These are phyloP conservation scores for Cephus cinctus DNA, from an alignment of 1,140 invertebrate genomes.

Conservation along the genomic window DNA sequence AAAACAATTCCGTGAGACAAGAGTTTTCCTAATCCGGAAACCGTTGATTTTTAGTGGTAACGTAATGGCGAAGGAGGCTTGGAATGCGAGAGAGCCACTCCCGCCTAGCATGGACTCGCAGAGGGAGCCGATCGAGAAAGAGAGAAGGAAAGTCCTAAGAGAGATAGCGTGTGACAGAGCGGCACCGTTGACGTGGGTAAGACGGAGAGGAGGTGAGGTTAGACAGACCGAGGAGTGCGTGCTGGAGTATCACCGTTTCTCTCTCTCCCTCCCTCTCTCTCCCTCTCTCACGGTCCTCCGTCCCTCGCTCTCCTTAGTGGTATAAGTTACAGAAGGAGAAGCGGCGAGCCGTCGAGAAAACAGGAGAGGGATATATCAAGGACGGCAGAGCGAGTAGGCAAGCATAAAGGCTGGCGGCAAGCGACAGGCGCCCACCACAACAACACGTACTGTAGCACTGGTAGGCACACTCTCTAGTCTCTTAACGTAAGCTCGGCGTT, in stretches of 20 bases:
- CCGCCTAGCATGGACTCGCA: constrained; percentile 26
- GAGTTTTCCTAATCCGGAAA: constrained; percentile 18
- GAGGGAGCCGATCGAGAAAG: constrained; percentile 13
- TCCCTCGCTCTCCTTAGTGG: not conserved
- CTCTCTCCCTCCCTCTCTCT: not conserved
- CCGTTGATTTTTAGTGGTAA: constrained; percentile 7
- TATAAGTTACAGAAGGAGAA: not conserved
- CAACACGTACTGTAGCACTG: no score
- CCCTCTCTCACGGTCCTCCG: no score
- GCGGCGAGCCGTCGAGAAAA: not conserved
- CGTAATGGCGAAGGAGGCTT: constrained; percentile 16
- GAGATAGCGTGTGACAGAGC: constrained; percentile 11
- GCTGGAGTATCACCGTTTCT: not conserved
- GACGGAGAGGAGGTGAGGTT: constrained; percentile 12
- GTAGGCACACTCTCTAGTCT: no score
- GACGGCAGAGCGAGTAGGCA: constrained; percentile 25
- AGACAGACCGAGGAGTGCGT: constrained; percentile 3
- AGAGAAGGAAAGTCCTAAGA: constrained; percentile 12
- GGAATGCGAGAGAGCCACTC: constrained; percentile 38
- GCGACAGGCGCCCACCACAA: constrained; percentile 33
- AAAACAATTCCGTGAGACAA: no score
- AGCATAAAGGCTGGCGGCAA: constrained; percentile 22
- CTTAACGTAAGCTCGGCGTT: no score
- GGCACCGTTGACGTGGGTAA: no score
- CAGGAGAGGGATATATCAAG: constrained; percentile 25